Percentiles rank a stretch among this genome's conserved stretches.
Evolutionary conservation across 1,140 invertebrate genomes (phyloP).

Genomic region (Polyergus mexicanus): DNA sequence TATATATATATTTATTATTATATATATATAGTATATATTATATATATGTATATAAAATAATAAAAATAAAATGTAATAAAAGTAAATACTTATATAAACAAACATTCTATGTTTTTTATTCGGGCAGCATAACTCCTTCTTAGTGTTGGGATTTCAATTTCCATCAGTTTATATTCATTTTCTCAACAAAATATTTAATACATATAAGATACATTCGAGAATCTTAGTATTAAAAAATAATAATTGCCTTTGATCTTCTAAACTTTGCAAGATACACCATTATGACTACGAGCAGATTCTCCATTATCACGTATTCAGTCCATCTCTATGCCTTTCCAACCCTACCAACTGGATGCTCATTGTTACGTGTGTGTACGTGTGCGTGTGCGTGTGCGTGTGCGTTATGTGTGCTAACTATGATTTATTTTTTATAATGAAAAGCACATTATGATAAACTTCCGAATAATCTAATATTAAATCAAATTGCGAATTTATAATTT

Average conservation of each 20-base stretch:
- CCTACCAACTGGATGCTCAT: not conserved
- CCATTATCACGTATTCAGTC: constrained; percentile 22
- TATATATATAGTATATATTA: too few relatives aligned
- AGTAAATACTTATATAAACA: too few relatives aligned
- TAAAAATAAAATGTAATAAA: too few relatives aligned
- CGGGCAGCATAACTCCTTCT: too few relatives aligned
- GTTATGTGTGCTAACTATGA: not conserved
- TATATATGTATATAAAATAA: too few relatives aligned
- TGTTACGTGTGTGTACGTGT: not conserved
- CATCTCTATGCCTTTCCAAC: not conserved
- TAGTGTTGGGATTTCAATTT: too few relatives aligned
- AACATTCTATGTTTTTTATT: too few relatives aligned
- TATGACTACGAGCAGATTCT: constrained; percentile 30
- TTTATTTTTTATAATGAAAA: not conserved
- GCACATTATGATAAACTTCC: not conserved
- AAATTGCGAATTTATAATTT: constrained; percentile 1
- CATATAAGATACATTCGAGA: too few relatives aligned
- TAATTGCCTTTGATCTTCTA: not conserved
- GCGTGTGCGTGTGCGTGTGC: not conserved
- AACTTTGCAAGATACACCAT: constrained; percentile 64
- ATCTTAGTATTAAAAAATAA: too few relatives aligned
- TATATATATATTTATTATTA: too few relatives aligned
- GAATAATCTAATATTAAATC: not conserved
- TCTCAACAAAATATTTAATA: too few relatives aligned
- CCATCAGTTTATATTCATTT: too few relatives aligned